A percentile compares a stretch with the other conserved stretches of the same genome.
phyloP scores from a whole-genome alignment of 2,797 vertebrate genomes.

The Enteromius fasciolatus region DNA sequence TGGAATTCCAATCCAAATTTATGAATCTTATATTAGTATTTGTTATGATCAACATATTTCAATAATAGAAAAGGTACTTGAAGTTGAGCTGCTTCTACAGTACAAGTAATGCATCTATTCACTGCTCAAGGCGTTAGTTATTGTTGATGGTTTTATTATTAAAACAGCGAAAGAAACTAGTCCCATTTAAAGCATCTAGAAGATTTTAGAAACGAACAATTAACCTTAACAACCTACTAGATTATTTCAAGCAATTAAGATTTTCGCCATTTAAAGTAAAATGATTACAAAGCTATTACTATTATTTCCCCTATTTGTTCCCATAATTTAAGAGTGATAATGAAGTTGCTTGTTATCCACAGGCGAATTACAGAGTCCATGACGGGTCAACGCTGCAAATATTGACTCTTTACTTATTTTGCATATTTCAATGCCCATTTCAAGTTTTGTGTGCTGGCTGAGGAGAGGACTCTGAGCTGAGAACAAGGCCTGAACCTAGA shows the following conservation, averaged over 20 bases:
- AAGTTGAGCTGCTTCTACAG: not conserved
- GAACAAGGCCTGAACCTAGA: not conserved
- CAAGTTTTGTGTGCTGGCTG: not conserved
- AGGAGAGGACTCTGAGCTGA: not conserved
- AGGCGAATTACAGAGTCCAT: not conserved
- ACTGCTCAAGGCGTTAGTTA: not conserved
- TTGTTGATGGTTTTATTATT: not conserved
- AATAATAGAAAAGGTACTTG: not conserved
- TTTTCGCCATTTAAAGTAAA: too few relatives aligned
- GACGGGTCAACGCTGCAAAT: not conserved
- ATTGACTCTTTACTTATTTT: not conserved
- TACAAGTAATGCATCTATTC: not conserved
- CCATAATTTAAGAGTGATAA: not conserved
- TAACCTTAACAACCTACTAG: not conserved
- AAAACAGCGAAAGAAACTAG: not conserved
- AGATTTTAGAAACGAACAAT: not conserved
- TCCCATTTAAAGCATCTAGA: not conserved
- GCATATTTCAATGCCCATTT: not conserved
- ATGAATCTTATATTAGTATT: not conserved
- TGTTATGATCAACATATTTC: not conserved
- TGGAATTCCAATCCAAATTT: constrained; percentile 5
- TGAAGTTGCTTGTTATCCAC: not conserved
- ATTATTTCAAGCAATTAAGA: too few relatives aligned
- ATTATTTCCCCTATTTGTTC: too few relatives aligned
- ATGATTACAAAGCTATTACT: too few relatives aligned